Percentiles rank a stretch among this genome's conserved stretches.
Evolutionary conservation across 2,888 invertebrate species (phyloP).

Genomic region (Cephus rjabovi): DNA sequence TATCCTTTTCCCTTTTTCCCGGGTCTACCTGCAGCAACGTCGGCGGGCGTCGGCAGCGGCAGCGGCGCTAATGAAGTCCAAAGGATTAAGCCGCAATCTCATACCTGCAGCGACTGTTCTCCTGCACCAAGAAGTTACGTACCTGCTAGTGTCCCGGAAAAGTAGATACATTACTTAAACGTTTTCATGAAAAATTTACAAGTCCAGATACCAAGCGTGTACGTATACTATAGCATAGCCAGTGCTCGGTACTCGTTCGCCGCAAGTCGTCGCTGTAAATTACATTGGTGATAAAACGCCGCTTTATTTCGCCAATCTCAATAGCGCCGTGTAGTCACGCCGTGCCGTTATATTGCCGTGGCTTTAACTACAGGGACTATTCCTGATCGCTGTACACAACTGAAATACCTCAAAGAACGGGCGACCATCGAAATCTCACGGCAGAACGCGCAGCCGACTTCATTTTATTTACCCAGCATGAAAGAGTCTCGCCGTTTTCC

Average conservation of each 20-base stretch:
- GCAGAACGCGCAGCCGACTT: neutral
- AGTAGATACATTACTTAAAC: neutral
- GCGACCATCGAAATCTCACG: neutral
- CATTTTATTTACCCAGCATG: neutral
- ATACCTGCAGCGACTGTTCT: neutral
- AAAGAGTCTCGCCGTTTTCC: neutral
- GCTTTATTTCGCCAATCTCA: conserved; percentile 16
- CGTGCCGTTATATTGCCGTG: conserved; percentile 8
- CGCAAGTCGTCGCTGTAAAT: conserved; percentile 11
- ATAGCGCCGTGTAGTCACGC: conserved; percentile 13
- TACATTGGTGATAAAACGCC: conserved; percentile 16
- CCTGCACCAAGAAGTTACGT: no score
- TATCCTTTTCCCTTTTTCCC: conserved; percentile 9
- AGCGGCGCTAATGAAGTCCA: conserved; percentile 28
- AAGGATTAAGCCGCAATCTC: conserved; percentile 18
- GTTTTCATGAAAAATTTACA: neutral
- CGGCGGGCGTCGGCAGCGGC: neutral
- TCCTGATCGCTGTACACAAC: neutral
- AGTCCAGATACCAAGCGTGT: neutral
- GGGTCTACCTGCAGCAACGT: conserved; percentile 14
- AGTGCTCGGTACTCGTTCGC: neutral
- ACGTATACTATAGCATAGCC: neutral
- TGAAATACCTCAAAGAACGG: neutral
- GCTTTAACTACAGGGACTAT: neutral
- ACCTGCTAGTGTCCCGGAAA: neutral